Percentiles rank a stretch among this genome's conserved stretches.
Evolutionary conservation across 2,113 vertebrate genomes (phyloP).

Genomic region (Oreotrochilus melanogaster): DNA sequence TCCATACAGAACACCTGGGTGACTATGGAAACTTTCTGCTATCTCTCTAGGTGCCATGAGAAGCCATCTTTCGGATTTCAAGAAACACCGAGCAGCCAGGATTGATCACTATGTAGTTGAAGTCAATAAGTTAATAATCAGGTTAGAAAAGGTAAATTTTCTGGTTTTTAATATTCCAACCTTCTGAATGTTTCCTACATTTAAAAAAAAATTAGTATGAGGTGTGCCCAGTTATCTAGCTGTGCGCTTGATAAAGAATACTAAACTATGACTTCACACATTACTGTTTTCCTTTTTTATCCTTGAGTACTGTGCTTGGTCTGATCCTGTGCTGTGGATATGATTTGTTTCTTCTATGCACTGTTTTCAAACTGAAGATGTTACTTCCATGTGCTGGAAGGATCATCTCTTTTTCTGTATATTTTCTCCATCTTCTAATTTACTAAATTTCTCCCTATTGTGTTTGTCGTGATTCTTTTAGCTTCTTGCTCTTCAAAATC

Average conservation of each 20-base stretch:
- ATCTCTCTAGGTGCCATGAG: conserved; percentile 81
- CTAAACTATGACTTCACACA: background rate
- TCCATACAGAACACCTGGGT: background rate
- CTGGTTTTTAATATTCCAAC: background rate
- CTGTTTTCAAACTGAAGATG: background rate
- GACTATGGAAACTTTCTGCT: background rate
- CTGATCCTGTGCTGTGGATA: background rate
- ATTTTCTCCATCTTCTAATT: background rate
- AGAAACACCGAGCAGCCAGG: conserved; percentile 92
- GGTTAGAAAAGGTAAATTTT: conserved; percentile 92
- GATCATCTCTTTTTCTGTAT: background rate
- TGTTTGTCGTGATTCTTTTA: background rate
- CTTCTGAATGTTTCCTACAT: background rate
- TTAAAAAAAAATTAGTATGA: background rate
- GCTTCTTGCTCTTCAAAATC: background rate
- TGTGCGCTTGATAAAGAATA: background rate
- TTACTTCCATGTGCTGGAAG: background rate
- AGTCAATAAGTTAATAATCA: conserved; percentile 97
- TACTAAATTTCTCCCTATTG: background rate
- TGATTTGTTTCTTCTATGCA: background rate
- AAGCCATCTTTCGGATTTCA: conserved; percentile 92
- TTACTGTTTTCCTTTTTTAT: background rate
- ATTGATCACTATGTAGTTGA: conserved; percentile 99
- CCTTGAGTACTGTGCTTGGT: background rate
- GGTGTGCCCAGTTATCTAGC: background rate